Conservation (phyloP, 2,888 invertebrate genomes). For the Bembecia ichneumoniformis region DNA sequence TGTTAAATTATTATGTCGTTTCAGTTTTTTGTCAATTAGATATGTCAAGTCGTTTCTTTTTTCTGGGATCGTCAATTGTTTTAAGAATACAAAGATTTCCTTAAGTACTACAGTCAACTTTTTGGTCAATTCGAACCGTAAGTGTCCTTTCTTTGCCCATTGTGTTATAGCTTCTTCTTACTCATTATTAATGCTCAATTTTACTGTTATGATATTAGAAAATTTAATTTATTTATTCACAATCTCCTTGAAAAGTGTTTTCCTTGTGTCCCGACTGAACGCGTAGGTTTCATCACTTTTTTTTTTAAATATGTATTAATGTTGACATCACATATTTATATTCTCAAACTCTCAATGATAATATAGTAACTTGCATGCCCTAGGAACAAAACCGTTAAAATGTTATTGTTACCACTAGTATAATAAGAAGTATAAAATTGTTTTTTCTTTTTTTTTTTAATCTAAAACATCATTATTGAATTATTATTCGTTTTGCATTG, state of each 20-base stretch:
- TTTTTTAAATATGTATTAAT: neutral
- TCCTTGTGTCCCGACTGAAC: too few species aligned
- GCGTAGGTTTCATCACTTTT: neutral
- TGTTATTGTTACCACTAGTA: constrained; percentile 71
- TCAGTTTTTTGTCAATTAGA: constrained; percentile 63
- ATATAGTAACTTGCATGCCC: neutral
- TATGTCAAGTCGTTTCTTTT: constrained; percentile 45
- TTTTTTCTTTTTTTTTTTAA: constrained; percentile 50
- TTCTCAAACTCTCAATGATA: neutral
- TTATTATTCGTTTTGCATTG: constrained; percentile 40
- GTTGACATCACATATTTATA: neutral
- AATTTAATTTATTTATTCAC: constrained; percentile 26
- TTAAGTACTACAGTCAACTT: constrained; percentile 37
- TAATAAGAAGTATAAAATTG: constrained; percentile 51
- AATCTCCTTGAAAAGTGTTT: too few species aligned
- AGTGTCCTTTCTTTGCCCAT: constrained; percentile 62
- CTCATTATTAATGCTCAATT: constrained; percentile 68
- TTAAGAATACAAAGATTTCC: constrained; percentile 30
- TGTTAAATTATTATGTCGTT: constrained; percentile 52
- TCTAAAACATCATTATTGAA: constrained; percentile 24
- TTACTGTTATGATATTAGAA: constrained; percentile 60
- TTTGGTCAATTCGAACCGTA: constrained; percentile 58
- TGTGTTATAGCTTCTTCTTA: constrained; percentile 44
- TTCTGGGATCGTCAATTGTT: constrained; percentile 56
- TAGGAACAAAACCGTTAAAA: constrained; percentile 29